A percentile compares a stretch with the other conserved stretches of the same genome.
These are phyloP conservation scores for Coracopsis vasa DNA, from an alignment of 2,113 vertebrate genomes.

Conservation along the genomic window DNA sequence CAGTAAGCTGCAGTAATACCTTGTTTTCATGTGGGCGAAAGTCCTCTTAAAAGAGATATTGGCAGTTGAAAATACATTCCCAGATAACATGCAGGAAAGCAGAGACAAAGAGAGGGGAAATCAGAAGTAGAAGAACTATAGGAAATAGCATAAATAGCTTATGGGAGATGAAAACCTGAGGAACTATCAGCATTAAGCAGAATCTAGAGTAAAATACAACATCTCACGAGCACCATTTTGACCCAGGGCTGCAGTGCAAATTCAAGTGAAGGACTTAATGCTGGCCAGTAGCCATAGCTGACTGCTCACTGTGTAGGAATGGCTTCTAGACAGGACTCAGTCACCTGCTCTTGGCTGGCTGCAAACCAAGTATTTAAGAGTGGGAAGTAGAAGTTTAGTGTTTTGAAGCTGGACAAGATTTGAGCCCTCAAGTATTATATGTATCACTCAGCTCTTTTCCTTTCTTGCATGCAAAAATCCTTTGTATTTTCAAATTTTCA, in stretches of 20 bases:
- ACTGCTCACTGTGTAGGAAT: not conserved
- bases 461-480: not conserved
- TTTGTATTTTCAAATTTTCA: not conserved
- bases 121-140: not conserved
- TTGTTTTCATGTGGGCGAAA: not conserved
- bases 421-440: not conserved
- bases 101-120: not conserved
- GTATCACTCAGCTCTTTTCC: not conserved
- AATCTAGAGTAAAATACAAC: not conserved
- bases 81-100: not conserved
- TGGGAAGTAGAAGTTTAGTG: not conserved
- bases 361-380: not conserved
- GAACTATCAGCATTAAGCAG: not conserved
- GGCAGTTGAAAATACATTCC: not conserved
- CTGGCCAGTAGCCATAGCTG: not conserved
- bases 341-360: not conserved
- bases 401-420: not conserved
- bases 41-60: not conserved
- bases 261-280: not conserved
- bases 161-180: not conserved
- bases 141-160: not conserved
- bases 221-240: fast-evolving
- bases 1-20: not conserved
- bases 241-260: not conserved
- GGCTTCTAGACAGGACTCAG: not conserved